Evolutionary conservation across 2,113 vertebrate species (phyloP).

Genomic region (Turnix velox): DNA sequence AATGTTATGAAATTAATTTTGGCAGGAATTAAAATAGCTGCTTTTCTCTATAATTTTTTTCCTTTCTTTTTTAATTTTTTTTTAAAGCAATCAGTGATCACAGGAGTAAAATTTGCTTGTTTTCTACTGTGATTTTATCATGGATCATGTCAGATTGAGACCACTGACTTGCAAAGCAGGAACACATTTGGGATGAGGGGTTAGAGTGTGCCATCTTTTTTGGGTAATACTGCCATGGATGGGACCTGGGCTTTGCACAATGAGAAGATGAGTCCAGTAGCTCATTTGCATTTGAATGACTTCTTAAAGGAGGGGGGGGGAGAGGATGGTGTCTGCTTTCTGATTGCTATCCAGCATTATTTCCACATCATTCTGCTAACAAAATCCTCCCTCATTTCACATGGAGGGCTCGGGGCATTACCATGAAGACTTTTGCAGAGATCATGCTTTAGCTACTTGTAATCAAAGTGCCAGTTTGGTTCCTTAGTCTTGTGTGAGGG

Average conservation of each 20-base stretch:
- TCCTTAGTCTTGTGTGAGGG: not conserved
- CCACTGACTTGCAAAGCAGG: not conserved
- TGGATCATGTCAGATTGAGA: conserved; percentile 13
- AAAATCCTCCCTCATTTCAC: not conserved
- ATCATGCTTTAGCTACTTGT: not conserved
- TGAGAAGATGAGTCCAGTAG: not conserved
- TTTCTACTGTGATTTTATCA: conserved; percentile 42
- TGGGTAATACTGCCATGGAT: not conserved
- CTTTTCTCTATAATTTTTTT: no score
- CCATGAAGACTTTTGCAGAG: not conserved
- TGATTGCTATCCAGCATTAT: not conserved
- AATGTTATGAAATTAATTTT: conserved; percentile 50
- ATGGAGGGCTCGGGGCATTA: not conserved
- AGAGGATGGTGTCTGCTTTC: not conserved
- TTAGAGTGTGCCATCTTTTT: not conserved
- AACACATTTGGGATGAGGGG: not conserved
- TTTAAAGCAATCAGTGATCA: not conserved
- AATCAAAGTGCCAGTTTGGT: not conserved
- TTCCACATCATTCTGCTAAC: conserved; percentile 8
- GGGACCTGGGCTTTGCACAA: not conserved
- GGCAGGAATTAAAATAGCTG: not conserved
- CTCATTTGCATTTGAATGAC: conserved; percentile 4
- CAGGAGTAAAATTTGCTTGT: conserved; percentile 29
- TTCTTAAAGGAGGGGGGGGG: not conserved
- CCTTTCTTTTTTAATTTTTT: not conserved